A percentile compares a stretch with the other conserved stretches of the same genome.
phyloP scores from a whole-genome alignment of 2,113 vertebrate species.

The Rhynchopsitta pachyrhyncha region DNA sequence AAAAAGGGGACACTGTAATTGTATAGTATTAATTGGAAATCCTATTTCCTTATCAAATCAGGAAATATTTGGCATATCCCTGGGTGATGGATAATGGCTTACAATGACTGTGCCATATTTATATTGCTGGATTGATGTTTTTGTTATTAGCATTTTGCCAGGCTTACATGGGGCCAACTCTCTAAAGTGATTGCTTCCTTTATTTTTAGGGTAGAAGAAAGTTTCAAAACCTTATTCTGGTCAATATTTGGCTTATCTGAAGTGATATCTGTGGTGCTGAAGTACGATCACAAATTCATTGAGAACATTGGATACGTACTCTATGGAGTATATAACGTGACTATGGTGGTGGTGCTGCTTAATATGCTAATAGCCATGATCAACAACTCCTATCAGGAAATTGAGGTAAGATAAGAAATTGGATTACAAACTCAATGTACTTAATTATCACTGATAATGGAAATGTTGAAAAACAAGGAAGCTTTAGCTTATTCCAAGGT shows the following conservation, averaged over 20 bases:
- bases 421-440: neutral
- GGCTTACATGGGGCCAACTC: neutral
- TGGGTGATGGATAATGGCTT: neutral
- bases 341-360: constrained; percentile 97
- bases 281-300: constrained; percentile 97
- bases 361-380: constrained; percentile 99
- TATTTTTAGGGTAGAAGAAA: constrained; percentile 92
- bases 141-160: neutral
- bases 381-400: constrained; percentile 99
- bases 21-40: neutral
- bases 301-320: constrained; percentile 98
- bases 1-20: neutral
- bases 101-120: neutral
- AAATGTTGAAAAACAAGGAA: neutral
- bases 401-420: constrained; percentile 83
- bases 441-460: neutral
- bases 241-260: constrained; percentile 97
- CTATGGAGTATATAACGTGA: constrained; percentile 95
- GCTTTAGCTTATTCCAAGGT: neutral
- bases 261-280: constrained; percentile 97
- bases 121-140: neutral
- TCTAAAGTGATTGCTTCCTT: constrained; percentile 30
- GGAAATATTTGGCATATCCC: neutral
- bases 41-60: neutral
- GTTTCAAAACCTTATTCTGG: constrained; percentile 98